These are phyloP conservation scores for Nephila pilipes DNA, from an alignment of 1,140 invertebrate species.

Conservation along the genomic window DNA sequence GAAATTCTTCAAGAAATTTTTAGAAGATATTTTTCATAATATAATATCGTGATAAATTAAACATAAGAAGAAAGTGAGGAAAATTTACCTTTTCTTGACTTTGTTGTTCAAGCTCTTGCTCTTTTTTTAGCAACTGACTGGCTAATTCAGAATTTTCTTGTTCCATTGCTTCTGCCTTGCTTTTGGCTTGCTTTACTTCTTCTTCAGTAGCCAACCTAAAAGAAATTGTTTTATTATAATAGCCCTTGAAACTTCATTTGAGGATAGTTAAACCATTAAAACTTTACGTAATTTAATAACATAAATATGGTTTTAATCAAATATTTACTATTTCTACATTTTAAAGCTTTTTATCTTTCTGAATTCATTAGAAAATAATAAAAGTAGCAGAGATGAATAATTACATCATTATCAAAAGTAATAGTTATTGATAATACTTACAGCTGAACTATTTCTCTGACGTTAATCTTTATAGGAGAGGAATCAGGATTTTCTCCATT, in stretches of 20 bases:
- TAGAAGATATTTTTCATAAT: too few relatives aligned
- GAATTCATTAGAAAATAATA: too few relatives aligned
- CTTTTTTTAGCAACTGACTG: conserved; percentile 92
- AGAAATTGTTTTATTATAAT: not conserved
- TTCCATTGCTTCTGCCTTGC: conserved; percentile 93
- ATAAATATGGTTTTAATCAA: not conserved
- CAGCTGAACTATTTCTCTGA: conserved; percentile 93
- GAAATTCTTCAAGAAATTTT: too few relatives aligned
- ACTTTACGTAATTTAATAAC: not conserved
- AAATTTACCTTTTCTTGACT: conserved; percentile 89
- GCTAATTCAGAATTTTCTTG: conserved; percentile 93
- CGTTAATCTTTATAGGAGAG: conserved; percentile 93
- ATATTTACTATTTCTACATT: not conserved
- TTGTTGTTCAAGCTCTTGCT: conserved; percentile 94
- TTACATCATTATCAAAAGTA: too few relatives aligned
- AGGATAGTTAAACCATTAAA: not conserved
- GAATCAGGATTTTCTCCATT: conserved; percentile 90
- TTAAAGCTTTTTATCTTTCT: not conserved
- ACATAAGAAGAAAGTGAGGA: too few relatives aligned
- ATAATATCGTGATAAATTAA: too few relatives aligned
- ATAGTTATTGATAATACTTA: conserved; percentile 80
- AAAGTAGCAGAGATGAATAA: too few relatives aligned
- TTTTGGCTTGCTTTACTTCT: conserved; percentile 92
- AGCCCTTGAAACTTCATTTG: not conserved
- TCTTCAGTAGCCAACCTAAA: conserved; percentile 93